Evolutionary conservation across 2,797 vertebrate genomes (phyloP).

Genomic region (Arnoldichthys spilopterus): DNA sequence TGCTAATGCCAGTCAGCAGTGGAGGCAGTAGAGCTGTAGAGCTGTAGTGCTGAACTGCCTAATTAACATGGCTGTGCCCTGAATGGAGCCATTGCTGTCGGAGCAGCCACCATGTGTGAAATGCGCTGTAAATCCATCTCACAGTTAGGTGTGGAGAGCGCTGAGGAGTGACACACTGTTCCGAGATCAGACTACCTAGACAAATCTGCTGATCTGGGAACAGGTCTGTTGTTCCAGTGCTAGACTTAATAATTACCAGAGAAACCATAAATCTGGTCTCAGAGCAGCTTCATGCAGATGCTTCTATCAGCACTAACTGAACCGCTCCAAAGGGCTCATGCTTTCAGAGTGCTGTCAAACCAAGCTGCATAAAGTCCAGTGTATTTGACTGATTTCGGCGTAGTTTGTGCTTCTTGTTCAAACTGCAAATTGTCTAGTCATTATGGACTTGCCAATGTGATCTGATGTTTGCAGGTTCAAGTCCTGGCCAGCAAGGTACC

Average conservation of each 20-base stretch:
- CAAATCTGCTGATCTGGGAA: constrained; percentile 13
- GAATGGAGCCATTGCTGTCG: constrained; percentile 71
- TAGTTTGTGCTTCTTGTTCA: background rate
- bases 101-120: constrained; percentile 73
- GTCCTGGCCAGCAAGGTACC: too few species aligned
- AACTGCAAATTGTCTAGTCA: background rate
- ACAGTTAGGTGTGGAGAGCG: constrained; percentile 51
- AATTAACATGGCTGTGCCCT: constrained; percentile 74
- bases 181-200: background rate
- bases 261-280: constrained; percentile 20
- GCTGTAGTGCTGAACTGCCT: constrained; percentile 41
- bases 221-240: background rate
- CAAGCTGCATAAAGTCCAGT: background rate
- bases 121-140: constrained; percentile 75
- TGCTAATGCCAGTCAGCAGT: constrained; percentile 61
- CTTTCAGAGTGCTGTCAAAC: background rate
- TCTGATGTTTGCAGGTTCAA: too few species aligned
- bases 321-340: background rate
- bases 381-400: background rate
- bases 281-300: background rate
- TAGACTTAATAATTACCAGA: constrained; percentile 10
- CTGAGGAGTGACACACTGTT: constrained; percentile 62
- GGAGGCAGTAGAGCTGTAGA: constrained; percentile 61
- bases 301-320: background rate
- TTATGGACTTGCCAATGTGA: too few species aligned